Conservation (phyloP, 2,113 vertebrate genomes). For the Anoplopoma fimbria region DNA sequence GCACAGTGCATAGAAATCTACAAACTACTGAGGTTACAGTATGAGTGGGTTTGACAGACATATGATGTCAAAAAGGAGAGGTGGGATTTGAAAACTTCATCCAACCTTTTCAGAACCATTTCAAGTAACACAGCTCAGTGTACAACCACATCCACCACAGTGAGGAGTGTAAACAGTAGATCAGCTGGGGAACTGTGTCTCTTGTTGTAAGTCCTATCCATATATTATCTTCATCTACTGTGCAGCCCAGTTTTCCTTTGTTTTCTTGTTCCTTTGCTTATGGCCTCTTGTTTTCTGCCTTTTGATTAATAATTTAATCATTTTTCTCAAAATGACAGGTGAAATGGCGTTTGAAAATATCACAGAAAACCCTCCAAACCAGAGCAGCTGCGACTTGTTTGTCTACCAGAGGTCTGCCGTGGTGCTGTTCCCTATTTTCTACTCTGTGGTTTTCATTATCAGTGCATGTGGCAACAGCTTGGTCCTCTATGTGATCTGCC, state of each 20-base stretch:
- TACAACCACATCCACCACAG: conserved; percentile 16
- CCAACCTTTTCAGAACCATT: conserved; percentile 6
- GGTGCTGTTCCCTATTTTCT: conserved; percentile 85
- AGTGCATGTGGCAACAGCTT: conserved; percentile 85
- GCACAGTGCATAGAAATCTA: background rate
- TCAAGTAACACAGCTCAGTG: conserved; percentile 6
- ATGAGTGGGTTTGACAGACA: conserved; percentile 3
- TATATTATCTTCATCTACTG: background rate
- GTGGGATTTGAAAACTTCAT: conserved; percentile 56
- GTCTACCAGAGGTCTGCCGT: conserved; percentile 74
- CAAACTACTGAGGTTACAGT: background rate
- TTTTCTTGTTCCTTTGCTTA: background rate
- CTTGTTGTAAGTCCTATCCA: conserved; percentile 43
- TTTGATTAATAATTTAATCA: background rate
- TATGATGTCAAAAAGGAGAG: conserved; percentile 53
- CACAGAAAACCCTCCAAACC: conserved; percentile 60
- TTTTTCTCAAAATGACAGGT: conserved; percentile 32
- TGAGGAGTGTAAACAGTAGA: background rate
- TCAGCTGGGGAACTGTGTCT: background rate
- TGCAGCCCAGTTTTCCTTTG: background rate
- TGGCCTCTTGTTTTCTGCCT: background rate
- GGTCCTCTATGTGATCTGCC: conserved; percentile 85
- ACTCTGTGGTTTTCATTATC: conserved; percentile 81
- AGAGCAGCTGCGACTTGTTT: conserved; percentile 83
- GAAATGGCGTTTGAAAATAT: conserved; percentile 58